Evolutionary conservation across 2,797 vertebrate species (phyloP).

Genomic region (Pempheris klunzingeri): DNA sequence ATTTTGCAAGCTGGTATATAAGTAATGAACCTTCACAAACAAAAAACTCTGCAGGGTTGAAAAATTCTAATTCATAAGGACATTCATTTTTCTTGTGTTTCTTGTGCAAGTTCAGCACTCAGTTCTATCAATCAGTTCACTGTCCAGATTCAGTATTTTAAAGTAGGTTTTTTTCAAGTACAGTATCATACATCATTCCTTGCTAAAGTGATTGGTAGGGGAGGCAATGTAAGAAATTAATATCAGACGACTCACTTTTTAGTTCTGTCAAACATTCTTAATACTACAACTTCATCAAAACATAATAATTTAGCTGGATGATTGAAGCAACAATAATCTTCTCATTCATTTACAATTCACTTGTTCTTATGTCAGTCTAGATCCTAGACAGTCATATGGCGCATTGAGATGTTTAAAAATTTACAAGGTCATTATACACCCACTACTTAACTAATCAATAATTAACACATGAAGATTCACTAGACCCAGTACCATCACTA

Average conservation of each 20-base stretch:
- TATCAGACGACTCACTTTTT: not conserved
- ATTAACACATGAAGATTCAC: conserved; percentile 42
- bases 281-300: conserved; percentile 4
- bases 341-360: conserved; percentile 27
- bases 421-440: conserved; percentile 7
- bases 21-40: conserved; percentile 12
- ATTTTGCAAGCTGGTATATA: conserved; percentile 16
- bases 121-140: no score
- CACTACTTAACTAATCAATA: conserved; percentile 57
- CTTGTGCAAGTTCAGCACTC: not conserved
- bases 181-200: not conserved
- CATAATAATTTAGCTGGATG: conserved; percentile 16
- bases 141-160: not conserved
- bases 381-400: conserved; percentile 43
- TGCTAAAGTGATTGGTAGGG: not conserved
- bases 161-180: not conserved
- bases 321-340: not conserved
- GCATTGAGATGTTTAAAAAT: conserved; percentile 65
- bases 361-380: conserved; percentile 3
- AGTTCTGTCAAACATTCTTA: conserved; percentile 10
- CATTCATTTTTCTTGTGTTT: not conserved
- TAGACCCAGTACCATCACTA: not conserved
- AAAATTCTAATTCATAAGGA: not conserved
- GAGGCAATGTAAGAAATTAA: not conserved
- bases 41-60: not conserved